Conservation (phyloP, 2,113 vertebrate species). For the Malurus cyaneus region DNA sequence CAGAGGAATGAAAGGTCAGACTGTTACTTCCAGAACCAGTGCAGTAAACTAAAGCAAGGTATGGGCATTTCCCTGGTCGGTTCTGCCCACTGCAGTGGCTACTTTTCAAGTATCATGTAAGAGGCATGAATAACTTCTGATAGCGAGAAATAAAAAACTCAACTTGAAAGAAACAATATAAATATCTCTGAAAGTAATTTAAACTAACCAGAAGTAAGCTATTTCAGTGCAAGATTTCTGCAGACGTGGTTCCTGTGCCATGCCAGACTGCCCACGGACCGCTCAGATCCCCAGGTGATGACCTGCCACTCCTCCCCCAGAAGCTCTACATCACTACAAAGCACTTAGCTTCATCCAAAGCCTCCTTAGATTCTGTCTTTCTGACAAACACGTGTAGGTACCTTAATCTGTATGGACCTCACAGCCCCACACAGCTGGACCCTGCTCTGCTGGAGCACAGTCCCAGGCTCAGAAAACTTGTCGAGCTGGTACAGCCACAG, state of each 20-base stretch:
- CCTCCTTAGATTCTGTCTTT: not conserved
- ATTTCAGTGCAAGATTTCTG: not conserved
- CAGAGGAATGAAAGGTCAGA: slow-evolving; percentile 69
- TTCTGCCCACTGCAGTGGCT: not conserved
- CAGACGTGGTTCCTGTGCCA: fast-evolving
- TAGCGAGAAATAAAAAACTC: not conserved
- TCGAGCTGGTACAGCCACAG: fast-evolving
- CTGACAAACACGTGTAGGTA: not conserved
- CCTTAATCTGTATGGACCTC: not conserved
- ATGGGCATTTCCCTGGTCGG: not conserved
- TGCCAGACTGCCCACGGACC: not conserved
- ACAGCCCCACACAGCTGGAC: not conserved
- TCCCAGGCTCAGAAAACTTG: not conserved
- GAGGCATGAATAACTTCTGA: not conserved
- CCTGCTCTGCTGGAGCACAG: not conserved
- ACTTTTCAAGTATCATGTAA: not conserved
- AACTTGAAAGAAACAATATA: not conserved
- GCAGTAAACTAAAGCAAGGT: slow-evolving; percentile 18
- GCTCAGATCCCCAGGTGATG: not conserved
- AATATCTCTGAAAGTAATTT: not conserved
- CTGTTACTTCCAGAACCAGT: slow-evolving; percentile 38
- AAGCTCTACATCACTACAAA: not conserved
- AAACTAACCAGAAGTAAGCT: not conserved
- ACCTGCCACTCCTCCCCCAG: not conserved
- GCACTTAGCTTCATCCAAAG: not conserved